Evolutionary conservation across 1,140 invertebrate genomes (phyloP).

Genomic region (Andrena cerasifolii): DNA sequence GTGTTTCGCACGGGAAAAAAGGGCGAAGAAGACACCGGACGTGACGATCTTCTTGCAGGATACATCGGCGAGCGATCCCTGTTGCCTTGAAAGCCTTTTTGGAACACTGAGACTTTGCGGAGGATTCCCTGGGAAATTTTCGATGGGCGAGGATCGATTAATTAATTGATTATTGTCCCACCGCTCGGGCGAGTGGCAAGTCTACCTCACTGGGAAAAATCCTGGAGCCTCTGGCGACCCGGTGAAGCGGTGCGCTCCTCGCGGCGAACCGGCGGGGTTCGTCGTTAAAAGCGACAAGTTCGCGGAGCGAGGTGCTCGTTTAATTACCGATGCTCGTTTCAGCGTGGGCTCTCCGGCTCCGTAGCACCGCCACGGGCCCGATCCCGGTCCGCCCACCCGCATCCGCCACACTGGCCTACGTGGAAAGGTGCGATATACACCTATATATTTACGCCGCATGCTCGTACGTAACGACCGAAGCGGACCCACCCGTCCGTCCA

Average conservation of each 20-base stretch:
- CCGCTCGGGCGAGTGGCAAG: too few species aligned
- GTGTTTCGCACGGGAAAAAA: neutral
- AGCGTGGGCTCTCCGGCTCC: conserved; percentile 55
- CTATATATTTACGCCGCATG: conserved; percentile 21
- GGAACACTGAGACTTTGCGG: too few species aligned
- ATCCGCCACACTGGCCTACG: conserved; percentile 69
- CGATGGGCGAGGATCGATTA: too few species aligned
- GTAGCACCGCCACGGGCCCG: conserved; percentile 42
- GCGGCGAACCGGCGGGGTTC: neutral
- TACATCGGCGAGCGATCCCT: too few species aligned
- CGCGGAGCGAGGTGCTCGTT: conserved; percentile 60
- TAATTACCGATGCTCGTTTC: conserved; percentile 70
- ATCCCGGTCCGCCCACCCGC: conserved; percentile 75
- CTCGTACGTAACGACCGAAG: conserved; percentile 17
- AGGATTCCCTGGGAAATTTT: too few species aligned
- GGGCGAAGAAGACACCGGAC: conserved; percentile 7
- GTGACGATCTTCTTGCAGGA: too few species aligned
- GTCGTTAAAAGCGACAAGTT: conserved; percentile 34
- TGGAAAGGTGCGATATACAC: conserved; percentile 56
- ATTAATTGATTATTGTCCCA: neutral
- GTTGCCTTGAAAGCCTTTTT: too few species aligned
- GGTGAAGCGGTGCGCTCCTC: too few species aligned
- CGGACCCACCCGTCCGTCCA: conserved; percentile 18
- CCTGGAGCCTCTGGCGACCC: neutral
- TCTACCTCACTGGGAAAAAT: neutral